Evolutionary conservation across 2,797 vertebrate species (phyloP).

Genomic region (Cacajao melanocephalus): DNA sequence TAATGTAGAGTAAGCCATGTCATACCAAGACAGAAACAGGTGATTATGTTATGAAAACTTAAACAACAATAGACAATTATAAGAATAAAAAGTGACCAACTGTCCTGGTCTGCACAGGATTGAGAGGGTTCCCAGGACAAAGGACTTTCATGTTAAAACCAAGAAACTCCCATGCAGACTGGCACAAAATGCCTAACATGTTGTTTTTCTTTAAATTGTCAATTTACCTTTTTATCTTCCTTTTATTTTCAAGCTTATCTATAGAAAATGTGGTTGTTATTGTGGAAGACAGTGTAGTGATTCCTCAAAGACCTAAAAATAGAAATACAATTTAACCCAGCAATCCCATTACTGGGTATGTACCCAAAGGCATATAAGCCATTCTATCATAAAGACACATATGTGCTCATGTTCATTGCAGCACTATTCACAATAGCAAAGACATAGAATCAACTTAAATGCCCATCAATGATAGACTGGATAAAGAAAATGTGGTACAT

Average conservation of each 20-base stretch:
- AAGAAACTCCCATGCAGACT: background rate
- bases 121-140: background rate
- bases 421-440: too few species aligned
- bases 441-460: too few species aligned
- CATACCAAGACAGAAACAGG: background rate
- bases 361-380: too few species aligned
- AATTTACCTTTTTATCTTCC: background rate
- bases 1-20: background rate
- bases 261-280: background rate
- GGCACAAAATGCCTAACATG: background rate
- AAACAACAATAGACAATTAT: background rate
- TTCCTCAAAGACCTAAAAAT: background rate
- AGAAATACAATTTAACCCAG: too few species aligned
- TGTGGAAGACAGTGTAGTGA: background rate
- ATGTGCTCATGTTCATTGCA: too few species aligned
- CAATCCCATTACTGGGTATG: too few species aligned
- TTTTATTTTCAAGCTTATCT: conserved; percentile 20
- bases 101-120: background rate
- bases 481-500: background rate
- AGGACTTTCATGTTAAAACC: background rate
- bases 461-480: background rate
- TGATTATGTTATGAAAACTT: background rate
- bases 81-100: background rate
- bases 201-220: background rate
- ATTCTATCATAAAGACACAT: too few species aligned